A percentile compares a stretch with the other conserved stretches of the same genome.
These are phyloP conservation scores for Lagopus leucura DNA, from an alignment of 2,113 vertebrate species.

Conservation along the genomic window DNA sequence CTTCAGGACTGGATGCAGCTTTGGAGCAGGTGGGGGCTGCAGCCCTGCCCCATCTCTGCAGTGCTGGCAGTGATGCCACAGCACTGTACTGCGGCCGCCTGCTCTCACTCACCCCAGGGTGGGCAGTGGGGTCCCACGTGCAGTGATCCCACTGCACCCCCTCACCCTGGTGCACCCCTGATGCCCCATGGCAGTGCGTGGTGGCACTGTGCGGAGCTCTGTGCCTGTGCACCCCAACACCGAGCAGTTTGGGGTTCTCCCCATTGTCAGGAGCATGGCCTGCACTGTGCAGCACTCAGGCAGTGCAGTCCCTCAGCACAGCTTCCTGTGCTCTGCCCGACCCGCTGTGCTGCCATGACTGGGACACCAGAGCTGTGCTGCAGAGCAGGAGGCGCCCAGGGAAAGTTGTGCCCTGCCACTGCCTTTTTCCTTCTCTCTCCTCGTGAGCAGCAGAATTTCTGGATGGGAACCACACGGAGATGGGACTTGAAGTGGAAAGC, in stretches of 20 bases:
- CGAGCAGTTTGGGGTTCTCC: accelerated
- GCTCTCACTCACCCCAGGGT: too few species aligned
- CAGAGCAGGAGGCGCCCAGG: background rate
- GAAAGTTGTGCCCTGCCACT: background rate
- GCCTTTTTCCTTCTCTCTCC: conserved; percentile 1
- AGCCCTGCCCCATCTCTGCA: too few species aligned
- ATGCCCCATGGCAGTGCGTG: accelerated
- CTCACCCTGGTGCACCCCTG: too few species aligned
- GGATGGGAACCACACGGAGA: background rate
- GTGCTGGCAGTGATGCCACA: too few species aligned
- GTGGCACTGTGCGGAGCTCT: background rate
- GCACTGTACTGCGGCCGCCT: too few species aligned
- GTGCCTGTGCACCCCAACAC: accelerated
- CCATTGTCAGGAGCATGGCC: background rate
- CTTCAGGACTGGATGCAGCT: too few species aligned
- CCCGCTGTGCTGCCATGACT: too few species aligned
- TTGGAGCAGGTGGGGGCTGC: too few species aligned
- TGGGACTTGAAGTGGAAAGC: background rate
- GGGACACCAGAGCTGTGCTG: background rate
- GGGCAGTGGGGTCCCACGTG: too few species aligned
- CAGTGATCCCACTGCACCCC: too few species aligned
- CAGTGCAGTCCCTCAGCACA: background rate
- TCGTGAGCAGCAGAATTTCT: conserved; percentile 13
- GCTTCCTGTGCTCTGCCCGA: background rate
- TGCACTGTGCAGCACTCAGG: background rate